phyloP scores from a whole-genome alignment of 2,888 invertebrate genomes.

The Drosophila paranaensis region DNA sequence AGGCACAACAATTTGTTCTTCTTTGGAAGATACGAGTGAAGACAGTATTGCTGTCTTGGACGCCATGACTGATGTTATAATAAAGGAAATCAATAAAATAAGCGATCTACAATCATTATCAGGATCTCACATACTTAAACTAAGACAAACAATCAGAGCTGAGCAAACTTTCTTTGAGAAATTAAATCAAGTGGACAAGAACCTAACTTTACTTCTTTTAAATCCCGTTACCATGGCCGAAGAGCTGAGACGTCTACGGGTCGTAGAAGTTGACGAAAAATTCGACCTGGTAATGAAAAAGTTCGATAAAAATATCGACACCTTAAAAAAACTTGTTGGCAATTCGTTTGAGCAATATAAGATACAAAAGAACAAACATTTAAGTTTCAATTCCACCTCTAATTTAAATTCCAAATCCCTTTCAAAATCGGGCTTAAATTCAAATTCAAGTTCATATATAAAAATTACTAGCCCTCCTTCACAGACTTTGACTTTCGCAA shows the following conservation, averaged over 20 bases:
- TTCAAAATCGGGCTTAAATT: too few relatives aligned
- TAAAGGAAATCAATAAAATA: slow-evolving; percentile 82
- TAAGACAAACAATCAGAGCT: slow-evolving; percentile 73
- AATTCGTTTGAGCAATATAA: slow-evolving; percentile 74
- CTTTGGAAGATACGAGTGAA: slow-evolving; percentile 36
- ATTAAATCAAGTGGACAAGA: slow-evolving; percentile 82
- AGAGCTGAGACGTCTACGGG: slow-evolving; percentile 57
- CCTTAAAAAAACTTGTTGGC: slow-evolving; percentile 83
- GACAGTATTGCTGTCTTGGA: slow-evolving; percentile 54
- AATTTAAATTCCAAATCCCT: background rate
- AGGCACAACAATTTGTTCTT: slow-evolving; percentile 18
- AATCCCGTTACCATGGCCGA: slow-evolving; percentile 81
- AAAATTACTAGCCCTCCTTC: background rate
- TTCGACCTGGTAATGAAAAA: slow-evolving; percentile 79
- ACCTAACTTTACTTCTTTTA: slow-evolving; percentile 80
- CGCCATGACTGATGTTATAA: slow-evolving; percentile 63
- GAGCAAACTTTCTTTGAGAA: slow-evolving; percentile 83
- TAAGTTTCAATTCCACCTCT: background rate
- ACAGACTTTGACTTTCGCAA: slow-evolving; percentile 10
- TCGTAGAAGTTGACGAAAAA: slow-evolving; percentile 47
- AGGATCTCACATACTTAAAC: slow-evolving; percentile 68
- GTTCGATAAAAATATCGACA: slow-evolving; percentile 82
- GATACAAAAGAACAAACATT: background rate
- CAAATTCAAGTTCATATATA: background rate
- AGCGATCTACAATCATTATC: slow-evolving; percentile 72